A percentile compares a stretch with the other conserved stretches of the same genome.
These are phyloP conservation scores for Enteromius fasciolatus DNA, from an alignment of 2,797 vertebrate species.

Conservation along the genomic window DNA sequence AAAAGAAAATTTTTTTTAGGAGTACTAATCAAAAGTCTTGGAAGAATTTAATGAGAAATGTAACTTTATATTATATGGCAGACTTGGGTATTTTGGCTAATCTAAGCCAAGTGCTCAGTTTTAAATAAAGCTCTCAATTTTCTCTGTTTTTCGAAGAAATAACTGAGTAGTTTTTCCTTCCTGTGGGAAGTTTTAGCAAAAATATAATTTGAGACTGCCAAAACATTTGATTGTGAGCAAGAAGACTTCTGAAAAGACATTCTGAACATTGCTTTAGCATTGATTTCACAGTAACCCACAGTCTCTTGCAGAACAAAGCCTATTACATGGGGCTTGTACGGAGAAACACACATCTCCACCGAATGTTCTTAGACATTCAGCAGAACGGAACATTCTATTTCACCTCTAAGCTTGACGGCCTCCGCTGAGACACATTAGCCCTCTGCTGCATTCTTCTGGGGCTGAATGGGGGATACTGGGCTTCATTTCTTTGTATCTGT, in stretches of 20 bases:
- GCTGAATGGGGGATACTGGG: slow-evolving; percentile 22
- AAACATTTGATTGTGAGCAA: slow-evolving; percentile 21
- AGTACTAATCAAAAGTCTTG: neutral
- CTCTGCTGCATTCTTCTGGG: slow-evolving; percentile 16
- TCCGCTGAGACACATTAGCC: slow-evolving; percentile 11
- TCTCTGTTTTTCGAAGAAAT: neutral
- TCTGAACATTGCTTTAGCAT: slow-evolving; percentile 40
- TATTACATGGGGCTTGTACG: neutral
- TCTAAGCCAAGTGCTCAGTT: neutral
- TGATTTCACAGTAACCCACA: slow-evolving; percentile 36
- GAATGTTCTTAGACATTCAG: slow-evolving; percentile 18
- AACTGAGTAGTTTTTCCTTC: neutral
- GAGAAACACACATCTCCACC: neutral
- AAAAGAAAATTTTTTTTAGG: no score
- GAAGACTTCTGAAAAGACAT: slow-evolving; percentile 31
- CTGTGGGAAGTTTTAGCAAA: neutral
- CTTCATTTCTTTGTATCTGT: slow-evolving; percentile 33
- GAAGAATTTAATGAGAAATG: neutral
- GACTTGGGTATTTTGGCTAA: neutral
- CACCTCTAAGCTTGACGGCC: slow-evolving; percentile 20
- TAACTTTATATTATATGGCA: neutral
- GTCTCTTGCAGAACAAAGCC: slow-evolving; percentile 23
- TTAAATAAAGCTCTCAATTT: neutral
- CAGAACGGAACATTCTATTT: slow-evolving; percentile 14
- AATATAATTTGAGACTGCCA: neutral